Conservation (phyloP, 2,797 vertebrate genomes). For the Manis javanica region DNA sequence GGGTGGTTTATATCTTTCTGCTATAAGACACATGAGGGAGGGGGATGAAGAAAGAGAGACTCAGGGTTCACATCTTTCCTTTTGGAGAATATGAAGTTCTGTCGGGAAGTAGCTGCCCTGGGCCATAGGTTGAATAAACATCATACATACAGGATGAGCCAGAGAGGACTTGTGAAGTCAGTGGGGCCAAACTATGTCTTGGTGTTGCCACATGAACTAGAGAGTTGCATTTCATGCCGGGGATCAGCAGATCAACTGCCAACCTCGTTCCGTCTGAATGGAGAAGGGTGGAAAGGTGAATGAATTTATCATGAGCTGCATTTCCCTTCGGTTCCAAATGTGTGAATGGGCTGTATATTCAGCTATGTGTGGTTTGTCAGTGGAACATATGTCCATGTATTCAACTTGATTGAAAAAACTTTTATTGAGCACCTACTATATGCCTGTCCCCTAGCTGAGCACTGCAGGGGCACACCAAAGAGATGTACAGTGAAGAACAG, state of each 20-base stretch:
- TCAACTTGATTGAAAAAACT: neutral
- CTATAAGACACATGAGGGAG: neutral
- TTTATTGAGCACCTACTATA: neutral
- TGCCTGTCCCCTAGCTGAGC: neutral
- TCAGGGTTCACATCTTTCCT: neutral
- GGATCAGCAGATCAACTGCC: neutral
- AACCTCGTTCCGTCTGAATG: neutral
- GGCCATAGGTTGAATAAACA: neutral
- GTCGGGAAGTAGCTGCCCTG: neutral
- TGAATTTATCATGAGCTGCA: neutral
- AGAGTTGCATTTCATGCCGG: neutral
- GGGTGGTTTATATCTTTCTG: neutral
- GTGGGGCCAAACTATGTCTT: neutral
- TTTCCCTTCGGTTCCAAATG: neutral
- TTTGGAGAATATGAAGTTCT: neutral
- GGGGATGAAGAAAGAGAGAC: neutral
- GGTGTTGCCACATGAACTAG: neutral
- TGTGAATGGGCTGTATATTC: neutral
- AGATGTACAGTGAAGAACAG: neutral
- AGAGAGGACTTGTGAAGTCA: neutral
- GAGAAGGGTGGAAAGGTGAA: neutral
- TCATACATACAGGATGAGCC: neutral
- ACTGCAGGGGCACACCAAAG: neutral
- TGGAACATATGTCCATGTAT: neutral
- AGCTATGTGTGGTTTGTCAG: neutral